Conservation (phyloP, 2,113 vertebrate species). For the Chloropsis hardwickii region DNA sequence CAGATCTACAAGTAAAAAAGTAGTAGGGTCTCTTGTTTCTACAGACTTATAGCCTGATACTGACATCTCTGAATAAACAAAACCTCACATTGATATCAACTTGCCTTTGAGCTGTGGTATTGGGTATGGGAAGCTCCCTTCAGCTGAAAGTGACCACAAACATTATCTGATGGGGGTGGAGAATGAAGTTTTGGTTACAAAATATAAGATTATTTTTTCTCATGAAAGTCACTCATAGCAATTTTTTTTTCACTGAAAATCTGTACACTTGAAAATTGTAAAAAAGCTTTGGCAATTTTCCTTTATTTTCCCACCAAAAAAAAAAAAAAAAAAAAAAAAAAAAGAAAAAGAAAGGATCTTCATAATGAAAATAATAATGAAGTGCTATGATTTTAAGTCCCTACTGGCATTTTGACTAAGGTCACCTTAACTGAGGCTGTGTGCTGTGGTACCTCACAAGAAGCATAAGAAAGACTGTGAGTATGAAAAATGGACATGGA, state of each 20-base stretch:
- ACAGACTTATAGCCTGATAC: constrained; percentile 21
- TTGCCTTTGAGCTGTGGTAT: background rate
- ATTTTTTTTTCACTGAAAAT: background rate
- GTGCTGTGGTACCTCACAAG: background rate
- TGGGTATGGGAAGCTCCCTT: background rate
- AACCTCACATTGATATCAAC: background rate
- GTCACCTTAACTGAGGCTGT: background rate
- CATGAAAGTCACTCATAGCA: background rate
- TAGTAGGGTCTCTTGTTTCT: constrained; percentile 22
- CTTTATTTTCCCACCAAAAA: background rate
- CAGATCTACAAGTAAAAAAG: constrained; percentile 33
- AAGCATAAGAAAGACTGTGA: background rate
- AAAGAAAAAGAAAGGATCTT: background rate
- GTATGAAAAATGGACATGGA: fast-evolving
- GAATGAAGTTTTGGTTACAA: background rate
- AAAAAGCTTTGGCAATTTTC: background rate
- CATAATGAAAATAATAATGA: background rate
- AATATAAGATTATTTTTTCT: background rate
- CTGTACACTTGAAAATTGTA: background rate
- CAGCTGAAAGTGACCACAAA: background rate
- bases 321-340: too few relatives aligned
- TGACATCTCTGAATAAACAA: constrained; percentile 36
- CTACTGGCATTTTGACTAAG: background rate
- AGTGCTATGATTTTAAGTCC: background rate
- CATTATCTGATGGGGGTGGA: background rate